A percentile compares a stretch with the other conserved stretches of the same genome.
Conservation (phyloP, 2,113 vertebrate species). For the Bagarius yarrelli region DNA sequence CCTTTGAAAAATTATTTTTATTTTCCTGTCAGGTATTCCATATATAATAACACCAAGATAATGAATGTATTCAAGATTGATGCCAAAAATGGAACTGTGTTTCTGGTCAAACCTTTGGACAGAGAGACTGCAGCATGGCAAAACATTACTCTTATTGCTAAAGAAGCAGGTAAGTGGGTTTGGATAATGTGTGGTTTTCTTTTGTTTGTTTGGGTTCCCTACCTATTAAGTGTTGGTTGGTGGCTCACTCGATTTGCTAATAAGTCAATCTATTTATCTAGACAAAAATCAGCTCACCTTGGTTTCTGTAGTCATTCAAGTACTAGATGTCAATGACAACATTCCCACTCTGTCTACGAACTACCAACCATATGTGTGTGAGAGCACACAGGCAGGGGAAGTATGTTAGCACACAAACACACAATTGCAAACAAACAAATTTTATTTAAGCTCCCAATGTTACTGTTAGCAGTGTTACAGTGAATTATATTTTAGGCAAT, state of each 20-base stretch:
- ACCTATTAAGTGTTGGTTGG: background rate
- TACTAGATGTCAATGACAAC: conserved; percentile 90
- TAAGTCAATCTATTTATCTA: conserved; percentile 61
- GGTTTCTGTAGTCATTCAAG: conserved; percentile 77
- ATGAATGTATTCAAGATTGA: conserved; percentile 78
- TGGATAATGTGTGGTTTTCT: background rate
- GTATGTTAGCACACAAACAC: conserved; percentile 64
- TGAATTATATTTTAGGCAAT: background rate
- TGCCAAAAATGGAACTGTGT: conserved; percentile 82
- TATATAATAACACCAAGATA: conserved; percentile 65
- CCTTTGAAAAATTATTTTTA: conserved; percentile 9
- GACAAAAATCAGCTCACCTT: conserved; percentile 78
- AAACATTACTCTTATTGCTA: conserved; percentile 84
- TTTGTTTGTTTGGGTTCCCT: background rate
- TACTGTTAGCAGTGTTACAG: background rate
- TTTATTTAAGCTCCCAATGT: background rate
- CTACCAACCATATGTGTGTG: conserved; percentile 91
- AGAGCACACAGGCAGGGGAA: conserved; percentile 81
- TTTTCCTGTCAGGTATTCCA: conserved; percentile 76
- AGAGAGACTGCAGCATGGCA: conserved; percentile 83
- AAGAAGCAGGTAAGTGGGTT: conserved; percentile 81
- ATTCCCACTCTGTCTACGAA: conserved; percentile 79
- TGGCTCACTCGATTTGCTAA: background rate
- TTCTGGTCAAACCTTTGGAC: conserved; percentile 75
- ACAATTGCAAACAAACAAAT: background rate